Evolutionary conservation across 2,797 vertebrate genomes (phyloP).

Genomic region (Dipus sagitta): DNA sequence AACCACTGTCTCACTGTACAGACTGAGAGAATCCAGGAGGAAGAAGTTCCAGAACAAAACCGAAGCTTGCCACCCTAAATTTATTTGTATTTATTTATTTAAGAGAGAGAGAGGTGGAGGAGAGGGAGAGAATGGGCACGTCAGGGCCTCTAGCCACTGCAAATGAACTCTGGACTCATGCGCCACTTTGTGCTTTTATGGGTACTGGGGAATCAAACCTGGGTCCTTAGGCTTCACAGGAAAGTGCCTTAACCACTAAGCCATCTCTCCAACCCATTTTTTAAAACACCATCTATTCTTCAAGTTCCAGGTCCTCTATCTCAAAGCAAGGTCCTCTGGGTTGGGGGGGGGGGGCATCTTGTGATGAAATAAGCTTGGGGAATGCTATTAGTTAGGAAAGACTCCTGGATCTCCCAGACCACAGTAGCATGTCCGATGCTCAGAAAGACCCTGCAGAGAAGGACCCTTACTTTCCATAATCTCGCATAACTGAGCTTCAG

Average conservation of each 20-base stretch:
- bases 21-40: neutral
- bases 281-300: neutral
- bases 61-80: neutral
- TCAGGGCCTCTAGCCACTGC: too few species aligned
- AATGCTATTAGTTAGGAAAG: neutral
- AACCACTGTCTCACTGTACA: neutral
- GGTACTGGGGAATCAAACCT: too few species aligned
- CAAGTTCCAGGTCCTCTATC: neutral
- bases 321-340: neutral
- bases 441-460: constrained; percentile 51
- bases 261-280: neutral
- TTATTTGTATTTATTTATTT: too few species aligned
- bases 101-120: too few species aligned
- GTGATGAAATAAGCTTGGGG: neutral
- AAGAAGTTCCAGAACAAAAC: neutral
- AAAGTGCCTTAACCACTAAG: too few species aligned
- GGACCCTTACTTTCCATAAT: neutral
- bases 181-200: too few species aligned
- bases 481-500: neutral
- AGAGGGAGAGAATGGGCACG: too few species aligned
- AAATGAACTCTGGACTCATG: too few species aligned
- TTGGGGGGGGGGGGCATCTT: neutral
- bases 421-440: neutral
- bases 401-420: neutral
- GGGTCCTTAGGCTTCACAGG: too few species aligned